Conservation (phyloP, 30 jellyfish, hydroid and myxozoan species). For the Hydractinia echinata region DNA sequence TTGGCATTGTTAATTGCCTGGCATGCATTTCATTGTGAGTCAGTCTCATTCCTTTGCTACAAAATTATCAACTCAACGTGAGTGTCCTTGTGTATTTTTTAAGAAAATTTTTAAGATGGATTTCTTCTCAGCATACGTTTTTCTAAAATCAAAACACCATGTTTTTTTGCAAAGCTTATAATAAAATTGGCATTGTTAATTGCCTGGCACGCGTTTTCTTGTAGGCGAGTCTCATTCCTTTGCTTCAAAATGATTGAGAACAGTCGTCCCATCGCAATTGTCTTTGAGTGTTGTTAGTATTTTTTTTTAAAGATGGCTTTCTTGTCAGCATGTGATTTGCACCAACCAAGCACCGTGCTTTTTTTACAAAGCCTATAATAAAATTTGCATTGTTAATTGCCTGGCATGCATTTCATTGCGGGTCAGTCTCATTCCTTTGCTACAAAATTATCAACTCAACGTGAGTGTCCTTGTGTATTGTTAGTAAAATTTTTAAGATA, state of each 20-base stretch:
- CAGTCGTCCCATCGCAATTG: too few relatives aligned
- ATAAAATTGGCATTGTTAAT: neutral
- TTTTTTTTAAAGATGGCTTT: neutral
- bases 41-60: constrained; percentile 17
- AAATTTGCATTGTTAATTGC: constrained; percentile 6
- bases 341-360: neutral
- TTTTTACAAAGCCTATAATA: neutral
- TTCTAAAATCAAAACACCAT: neutral
- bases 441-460: too few relatives aligned
- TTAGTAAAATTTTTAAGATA: neutral
- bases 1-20: constrained; percentile 13
- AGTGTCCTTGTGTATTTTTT: neutral
- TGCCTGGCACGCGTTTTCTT: neutral
- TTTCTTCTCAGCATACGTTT: too few relatives aligned
- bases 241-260: neutral
- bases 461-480: neutral
- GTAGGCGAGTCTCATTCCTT: constrained; percentile 9
- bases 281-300: too few relatives aligned
- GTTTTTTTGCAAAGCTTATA: neutral
- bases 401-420: neutral
- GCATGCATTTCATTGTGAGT: neutral
- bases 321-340: too few relatives aligned
- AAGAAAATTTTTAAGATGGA: neutral
- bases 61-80: neutral
- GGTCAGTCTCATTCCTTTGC: neutral